Evolutionary conservation across 1,140 invertebrate species (phyloP).

Genomic region (Limonius californicus): DNA sequence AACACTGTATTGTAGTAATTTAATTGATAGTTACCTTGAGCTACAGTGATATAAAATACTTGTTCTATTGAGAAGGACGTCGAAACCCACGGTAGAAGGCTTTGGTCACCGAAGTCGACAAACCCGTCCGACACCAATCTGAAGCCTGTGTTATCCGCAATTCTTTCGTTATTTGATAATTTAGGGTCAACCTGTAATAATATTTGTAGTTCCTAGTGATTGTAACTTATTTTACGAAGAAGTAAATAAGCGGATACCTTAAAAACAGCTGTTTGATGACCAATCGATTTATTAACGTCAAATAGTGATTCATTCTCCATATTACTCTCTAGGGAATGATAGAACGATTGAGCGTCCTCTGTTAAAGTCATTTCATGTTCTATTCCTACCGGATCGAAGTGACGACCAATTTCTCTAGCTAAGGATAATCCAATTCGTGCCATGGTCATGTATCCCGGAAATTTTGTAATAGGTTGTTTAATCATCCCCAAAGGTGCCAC

Average conservation of each 20-base stretch:
- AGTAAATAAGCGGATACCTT: background rate
- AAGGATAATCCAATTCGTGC: constrained; percentile 25
- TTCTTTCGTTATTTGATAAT: constrained; percentile 21
- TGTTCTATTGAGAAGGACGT: constrained; percentile 19
- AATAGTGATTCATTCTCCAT: constrained; percentile 16
- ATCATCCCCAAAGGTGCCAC: background rate
- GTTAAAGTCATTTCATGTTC: constrained; percentile 18
- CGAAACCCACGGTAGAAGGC: constrained; percentile 25
- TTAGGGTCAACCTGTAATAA: constrained; percentile 11
- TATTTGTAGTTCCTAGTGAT: background rate
- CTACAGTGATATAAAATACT: constrained; percentile 25
- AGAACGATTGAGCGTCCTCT: constrained; percentile 8
- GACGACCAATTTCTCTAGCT: constrained; percentile 25
- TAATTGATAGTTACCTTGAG: constrained; percentile 23
- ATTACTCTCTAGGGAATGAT: constrained; percentile 12
- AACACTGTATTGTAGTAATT: background rate
- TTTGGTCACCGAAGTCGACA: background rate
- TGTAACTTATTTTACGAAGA: background rate
- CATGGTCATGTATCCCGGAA: constrained; percentile 20
- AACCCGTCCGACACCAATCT: constrained; percentile 16
- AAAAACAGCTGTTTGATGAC: constrained; percentile 1
- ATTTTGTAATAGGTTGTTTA: background rate
- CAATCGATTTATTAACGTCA: constrained; percentile 3
- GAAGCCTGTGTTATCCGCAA: constrained; percentile 24
- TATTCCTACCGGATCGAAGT: constrained; percentile 29